These are phyloP conservation scores for Chaenogobius annularis DNA, from an alignment of 2,113 vertebrate species.

Conservation along the genomic window DNA sequence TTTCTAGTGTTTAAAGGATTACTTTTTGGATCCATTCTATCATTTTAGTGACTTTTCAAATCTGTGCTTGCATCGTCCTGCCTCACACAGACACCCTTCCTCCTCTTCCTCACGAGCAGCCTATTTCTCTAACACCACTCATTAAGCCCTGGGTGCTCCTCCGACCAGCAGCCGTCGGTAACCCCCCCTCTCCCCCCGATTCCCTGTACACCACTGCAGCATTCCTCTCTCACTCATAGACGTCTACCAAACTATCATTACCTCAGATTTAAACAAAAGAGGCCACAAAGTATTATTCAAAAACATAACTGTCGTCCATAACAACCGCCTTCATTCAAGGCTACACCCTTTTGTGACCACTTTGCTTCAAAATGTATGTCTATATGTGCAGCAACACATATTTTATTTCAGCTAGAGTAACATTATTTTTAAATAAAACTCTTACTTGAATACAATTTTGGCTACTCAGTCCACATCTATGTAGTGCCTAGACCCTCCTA, in stretches of 20 bases:
- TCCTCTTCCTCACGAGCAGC: slow-evolving; percentile 41
- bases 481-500: too few relatives aligned
- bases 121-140: slow-evolving; percentile 74
- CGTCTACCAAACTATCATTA: slow-evolving; percentile 19
- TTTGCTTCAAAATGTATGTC: not conserved
- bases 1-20: slow-evolving; percentile 20
- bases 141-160: slow-evolving; percentile 74
- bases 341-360: slow-evolving; percentile 9
- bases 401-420: too few relatives aligned
- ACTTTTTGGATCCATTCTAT: slow-evolving; percentile 25
- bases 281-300: slow-evolving; percentile 9
- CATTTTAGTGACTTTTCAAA: slow-evolving; percentile 7
- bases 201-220: slow-evolving; percentile 43
- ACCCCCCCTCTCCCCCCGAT: not conserved
- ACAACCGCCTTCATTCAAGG: not conserved
- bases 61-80: slow-evolving; percentile 1
- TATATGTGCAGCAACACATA: not conserved
- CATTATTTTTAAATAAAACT: too few relatives aligned
- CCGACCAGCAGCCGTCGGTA: slow-evolving; percentile 11
- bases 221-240: slow-evolving; percentile 44
- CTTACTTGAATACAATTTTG: not conserved
- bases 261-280: slow-evolving; percentile 15
- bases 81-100: slow-evolving; percentile 8
- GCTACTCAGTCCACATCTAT: too few relatives aligned
- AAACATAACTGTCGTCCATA: slow-evolving; percentile 1